Base-by-base conservation (phyloP, 2,888 invertebrate species). In the Taenaris catops region DNA sequence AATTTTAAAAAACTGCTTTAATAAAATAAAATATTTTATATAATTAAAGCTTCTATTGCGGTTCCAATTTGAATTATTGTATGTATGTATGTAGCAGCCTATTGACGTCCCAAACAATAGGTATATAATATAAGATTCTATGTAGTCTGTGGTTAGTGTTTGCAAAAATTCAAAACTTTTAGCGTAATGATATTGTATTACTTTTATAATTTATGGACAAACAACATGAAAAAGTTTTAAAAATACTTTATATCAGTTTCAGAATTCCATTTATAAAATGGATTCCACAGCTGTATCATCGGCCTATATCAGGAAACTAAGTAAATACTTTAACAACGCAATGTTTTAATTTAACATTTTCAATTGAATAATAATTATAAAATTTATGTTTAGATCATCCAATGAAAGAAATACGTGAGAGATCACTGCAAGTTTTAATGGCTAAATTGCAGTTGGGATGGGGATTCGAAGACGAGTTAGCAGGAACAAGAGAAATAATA, bases 361-460 rank as follows among this genome's bases (percentile, higher is more conserved):
- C 8, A 25, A 20, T 29, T 16, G n/a, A 31, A 16, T 17, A 16
- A 8, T 1, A 17, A 8, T 19, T n/a, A n/a, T 6, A 1, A 19
- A 6, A 19, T 19, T 19, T 19, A 1, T 2, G 25, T 65, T 39
- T 46, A 91, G 90, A 74, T 44, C 90, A 91, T 55, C 76, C 79
- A 5, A 53, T 90, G 26, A 86, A 79, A 49, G 90, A 90, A 68
- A 90, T 91, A 48, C 80, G 90, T 17, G 74, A 88, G 42, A 75
- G 91, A 39, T 80, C 90, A 4, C 65, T 91, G 8, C 69, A 84
- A 36, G 69, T 87, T 46, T 66, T 91, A 29, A 60, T 88, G 45
- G 89, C 90, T 0, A 93, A 93, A 62, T 68, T 92, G n/a, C 88
- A 89, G 37, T 71, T 89, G 44, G 92, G 91, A 8, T 89, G 90